Evolutionary conservation across 2,888 invertebrate species (phyloP).

Genomic region (Synergus itoensis): DNA sequence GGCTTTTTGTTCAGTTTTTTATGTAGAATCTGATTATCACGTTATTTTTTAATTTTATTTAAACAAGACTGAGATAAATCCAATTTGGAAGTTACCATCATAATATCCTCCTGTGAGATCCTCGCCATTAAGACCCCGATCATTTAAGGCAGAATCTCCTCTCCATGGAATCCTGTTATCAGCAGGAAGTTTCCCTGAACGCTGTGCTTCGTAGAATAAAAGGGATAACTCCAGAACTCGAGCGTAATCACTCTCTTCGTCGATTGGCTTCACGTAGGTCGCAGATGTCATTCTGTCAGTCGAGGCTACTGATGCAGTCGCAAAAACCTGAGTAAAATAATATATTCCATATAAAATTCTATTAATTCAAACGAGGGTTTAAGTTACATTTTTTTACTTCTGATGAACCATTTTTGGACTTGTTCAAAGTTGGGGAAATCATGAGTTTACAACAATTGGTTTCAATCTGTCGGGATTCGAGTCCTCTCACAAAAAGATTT

Average conservation of each 20-base stretch:
- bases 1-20: neutral
- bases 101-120: conserved; percentile 81
- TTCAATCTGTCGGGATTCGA: too few species aligned
- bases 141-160: conserved; percentile 79
- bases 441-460: too few species aligned
- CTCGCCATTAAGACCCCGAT: conserved; percentile 78
- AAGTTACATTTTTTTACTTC: too few species aligned
- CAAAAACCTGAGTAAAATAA: neutral
- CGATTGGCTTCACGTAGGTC: conserved; percentile 42
- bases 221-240: conserved; percentile 79
- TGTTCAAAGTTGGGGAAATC: too few species aligned
- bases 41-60: neutral
- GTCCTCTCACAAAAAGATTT: too few species aligned
- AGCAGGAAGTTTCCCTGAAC: conserved; percentile 79
- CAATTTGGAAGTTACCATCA: conserved; percentile 76
- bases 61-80: neutral
- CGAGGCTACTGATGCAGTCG: neutral
- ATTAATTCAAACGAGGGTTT: too few species aligned
- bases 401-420: too few species aligned
- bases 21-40: neutral
- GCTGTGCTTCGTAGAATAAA: conserved; percentile 81
- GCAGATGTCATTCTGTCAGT: conserved; percentile 45
- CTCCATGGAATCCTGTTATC: conserved; percentile 80
- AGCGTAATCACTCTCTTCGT: conserved; percentile 75
- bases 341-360: too few species aligned